Base-by-base conservation (phyloP, 2,797 vertebrate genomes). In the Orientallactaga sibirica region DNA sequence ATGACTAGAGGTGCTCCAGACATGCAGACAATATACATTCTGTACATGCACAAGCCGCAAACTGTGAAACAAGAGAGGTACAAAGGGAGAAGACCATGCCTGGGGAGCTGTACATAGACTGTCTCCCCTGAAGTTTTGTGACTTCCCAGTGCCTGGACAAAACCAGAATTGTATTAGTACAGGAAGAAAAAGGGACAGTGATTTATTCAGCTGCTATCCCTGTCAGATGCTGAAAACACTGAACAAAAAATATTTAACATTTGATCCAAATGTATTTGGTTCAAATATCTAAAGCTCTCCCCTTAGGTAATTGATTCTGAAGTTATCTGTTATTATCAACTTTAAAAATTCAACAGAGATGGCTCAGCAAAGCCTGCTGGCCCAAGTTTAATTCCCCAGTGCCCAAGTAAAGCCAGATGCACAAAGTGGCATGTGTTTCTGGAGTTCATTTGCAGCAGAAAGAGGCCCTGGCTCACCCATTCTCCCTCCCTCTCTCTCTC, bases 291-390 rank as follows among this genome's bases (percentile, higher is more conserved):
- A 89, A 90, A 90, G 24, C n/a, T 66, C 33, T 89, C 58, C 58
- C 76, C 73, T 75, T 86, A 93, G 91, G 70, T 82, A 66, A 75
- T 62, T 75, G 85, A 87, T 73, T 18, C 58, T 93, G 64, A 87
- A 87, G 74, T 8, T 55, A 55, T 55, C 55, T 66, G 18, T n/a
- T 89, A 90, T 25, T 43, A 90, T 77, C 3, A 58, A 88, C 52
- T 67, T 85, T 55, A 68, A 43, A 48, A 48, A 48, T 48, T 48
- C 43, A 48, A 48, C 43, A 48, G 43, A 48, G 43, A 48, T 48
- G 43, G 43, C 43, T 48, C 43, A 48, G 43, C 43, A 48, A 48
- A 48, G 43, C 5, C 43, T 48, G 43, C 43, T 48, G 43, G 43
- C 43, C 43, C 43, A 8, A 8, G 43, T 48, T 48, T 48, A 8